Evolutionary conservation across 2,888 invertebrate species (phyloP).

Genomic region (Urechis unicinctus): DNA sequence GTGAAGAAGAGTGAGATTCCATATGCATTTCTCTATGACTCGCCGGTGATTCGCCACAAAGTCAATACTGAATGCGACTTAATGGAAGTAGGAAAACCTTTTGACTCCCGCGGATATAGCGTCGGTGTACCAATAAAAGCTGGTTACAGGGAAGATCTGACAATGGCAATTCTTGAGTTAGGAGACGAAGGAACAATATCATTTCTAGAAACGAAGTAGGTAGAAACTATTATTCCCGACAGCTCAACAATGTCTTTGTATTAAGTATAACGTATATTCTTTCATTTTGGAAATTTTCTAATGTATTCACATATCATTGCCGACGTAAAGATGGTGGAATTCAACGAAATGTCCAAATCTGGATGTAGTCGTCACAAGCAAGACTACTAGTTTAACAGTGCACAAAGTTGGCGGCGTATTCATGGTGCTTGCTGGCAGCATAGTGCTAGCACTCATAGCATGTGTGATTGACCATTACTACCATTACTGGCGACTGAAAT

Average conservation of each 20-base stretch:
- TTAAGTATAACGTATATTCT: neutral
- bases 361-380: neutral
- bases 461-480: neutral
- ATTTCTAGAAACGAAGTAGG: neutral
- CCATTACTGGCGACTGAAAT: neutral
- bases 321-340: neutral
- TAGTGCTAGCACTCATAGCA: neutral
- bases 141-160: slow-evolving; percentile 2
- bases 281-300: neutral
- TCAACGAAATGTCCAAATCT: neutral
- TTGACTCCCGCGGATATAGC: slow-evolving; percentile 2
- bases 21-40: slow-evolving; percentile 3
- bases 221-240: too few relatives aligned
- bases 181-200: neutral
- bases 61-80: slow-evolving; percentile 16
- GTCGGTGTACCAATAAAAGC: slow-evolving; percentile 2
- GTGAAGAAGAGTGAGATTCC: neutral
- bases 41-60: neutral
- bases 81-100: slow-evolving; percentile 15
- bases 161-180: slow-evolving; percentile 1
- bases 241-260: too few relatives aligned
- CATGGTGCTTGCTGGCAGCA: neutral
- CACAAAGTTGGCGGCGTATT: neutral
- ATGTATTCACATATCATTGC: too few relatives aligned
- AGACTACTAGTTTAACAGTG: neutral